phyloP scores from a whole-genome alignment of 2,113 vertebrate genomes.

The Lepisosteus osseus region DNA sequence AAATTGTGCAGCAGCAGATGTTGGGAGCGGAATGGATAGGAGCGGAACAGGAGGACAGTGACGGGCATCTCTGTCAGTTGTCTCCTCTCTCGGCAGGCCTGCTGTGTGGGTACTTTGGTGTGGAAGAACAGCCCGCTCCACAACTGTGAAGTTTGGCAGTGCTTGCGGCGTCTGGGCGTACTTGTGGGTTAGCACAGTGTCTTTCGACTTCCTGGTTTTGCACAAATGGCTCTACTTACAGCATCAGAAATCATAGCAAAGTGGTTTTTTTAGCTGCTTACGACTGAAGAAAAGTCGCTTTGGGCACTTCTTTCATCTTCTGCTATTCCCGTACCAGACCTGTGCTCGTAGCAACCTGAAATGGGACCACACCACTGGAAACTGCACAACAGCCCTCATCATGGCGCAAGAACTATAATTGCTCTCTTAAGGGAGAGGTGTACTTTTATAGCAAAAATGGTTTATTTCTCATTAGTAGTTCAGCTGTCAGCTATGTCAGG shows the following conservation, averaged over 20 bases:
- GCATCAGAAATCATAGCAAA: not conserved
- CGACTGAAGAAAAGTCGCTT: too few relatives aligned
- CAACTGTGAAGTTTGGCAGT: conserved; percentile 69
- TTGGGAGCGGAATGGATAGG: conserved; percentile 73
- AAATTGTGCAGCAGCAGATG: conserved; percentile 88
- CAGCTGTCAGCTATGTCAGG: too few relatives aligned
- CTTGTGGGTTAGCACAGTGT: not conserved
- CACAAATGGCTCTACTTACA: not conserved
- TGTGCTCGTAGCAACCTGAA: too few relatives aligned
- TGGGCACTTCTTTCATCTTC: too few relatives aligned
- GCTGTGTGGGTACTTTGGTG: conserved; percentile 91
- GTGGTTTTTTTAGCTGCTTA: not conserved
- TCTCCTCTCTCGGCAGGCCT: conserved; percentile 70
- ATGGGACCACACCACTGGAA: too few relatives aligned
- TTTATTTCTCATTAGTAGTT: too few relatives aligned
- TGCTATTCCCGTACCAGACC: too few relatives aligned
- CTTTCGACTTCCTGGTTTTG: not conserved
- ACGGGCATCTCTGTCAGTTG: conserved; percentile 77
- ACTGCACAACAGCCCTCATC: too few relatives aligned
- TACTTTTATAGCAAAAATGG: too few relatives aligned
- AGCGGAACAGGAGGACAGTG: conserved; percentile 64
- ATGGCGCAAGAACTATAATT: too few relatives aligned
- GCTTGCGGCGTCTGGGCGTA: not conserved
- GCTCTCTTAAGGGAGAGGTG: too few relatives aligned
- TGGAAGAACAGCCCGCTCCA: conserved; percentile 82